phyloP scores from a whole-genome alignment of 30 jellyfish, hydroid and myxozoan species.

The Cassiopea xamachana region DNA sequence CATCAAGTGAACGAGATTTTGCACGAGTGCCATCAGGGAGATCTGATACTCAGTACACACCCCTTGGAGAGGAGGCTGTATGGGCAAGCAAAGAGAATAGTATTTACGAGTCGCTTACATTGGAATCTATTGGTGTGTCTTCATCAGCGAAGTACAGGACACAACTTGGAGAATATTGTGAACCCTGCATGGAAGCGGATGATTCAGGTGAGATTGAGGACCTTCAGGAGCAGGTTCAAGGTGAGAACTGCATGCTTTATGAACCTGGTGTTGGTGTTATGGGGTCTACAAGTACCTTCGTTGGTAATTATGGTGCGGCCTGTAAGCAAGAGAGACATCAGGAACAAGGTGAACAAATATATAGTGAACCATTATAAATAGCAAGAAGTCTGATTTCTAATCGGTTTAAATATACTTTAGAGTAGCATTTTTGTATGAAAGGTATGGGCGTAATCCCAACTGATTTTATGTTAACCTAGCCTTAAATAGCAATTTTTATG shows the following conservation, averaged over 20 bases:
- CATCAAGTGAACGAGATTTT: not conserved
- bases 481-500: too few species aligned
- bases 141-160: not conserved
- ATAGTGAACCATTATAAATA: slow-evolving; percentile 31
- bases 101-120: slow-evolving; percentile 47
- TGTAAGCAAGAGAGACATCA: slow-evolving; percentile 2
- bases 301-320: slow-evolving; percentile 36
- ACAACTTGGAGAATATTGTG: slow-evolving; percentile 56
- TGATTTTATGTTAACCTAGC: too few species aligned
- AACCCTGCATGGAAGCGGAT: slow-evolving; percentile 9
- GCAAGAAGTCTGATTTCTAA: not conserved
- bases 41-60: slow-evolving; percentile 56
- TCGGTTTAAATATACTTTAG: not conserved
- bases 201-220: not conserved
- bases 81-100: slow-evolving; percentile 41
- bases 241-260: not conserved
- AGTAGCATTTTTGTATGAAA: not conserved
- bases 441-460: not conserved
- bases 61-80: slow-evolving; percentile 19
- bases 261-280: not conserved
- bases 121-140: slow-evolving; percentile 19
- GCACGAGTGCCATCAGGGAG: slow-evolving; percentile 50
- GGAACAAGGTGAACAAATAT: not conserved
- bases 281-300: not conserved
- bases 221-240: not conserved